A percentile compares a stretch with the other conserved stretches of the same genome.
These are phyloP conservation scores for Pseudopleuronectes americanus DNA, from an alignment of 2,797 vertebrate genomes.

Conservation along the genomic window DNA sequence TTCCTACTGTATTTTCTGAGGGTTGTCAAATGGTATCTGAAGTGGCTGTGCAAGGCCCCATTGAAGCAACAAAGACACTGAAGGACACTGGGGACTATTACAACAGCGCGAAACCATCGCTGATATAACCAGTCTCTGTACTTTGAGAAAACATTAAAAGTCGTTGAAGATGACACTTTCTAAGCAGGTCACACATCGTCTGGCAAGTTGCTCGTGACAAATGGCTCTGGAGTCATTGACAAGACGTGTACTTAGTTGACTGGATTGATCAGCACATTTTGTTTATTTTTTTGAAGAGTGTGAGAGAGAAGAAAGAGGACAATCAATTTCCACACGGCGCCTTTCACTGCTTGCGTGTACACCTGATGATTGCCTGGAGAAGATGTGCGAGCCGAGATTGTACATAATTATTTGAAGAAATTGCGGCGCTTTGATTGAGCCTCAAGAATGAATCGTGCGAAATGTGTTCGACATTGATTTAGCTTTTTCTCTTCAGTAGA, in stretches of 20 bases:
- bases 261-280: slow-evolving; percentile 86
- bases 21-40: neutral
- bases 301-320: slow-evolving; percentile 69
- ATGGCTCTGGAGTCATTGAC: slow-evolving; percentile 84
- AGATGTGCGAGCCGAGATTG: slow-evolving; percentile 81
- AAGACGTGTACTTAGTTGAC: slow-evolving; percentile 82
- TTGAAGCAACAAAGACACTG: neutral
- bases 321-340: slow-evolving; percentile 78
- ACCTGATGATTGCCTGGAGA: slow-evolving; percentile 70
- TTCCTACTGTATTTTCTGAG: neutral
- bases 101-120: neutral
- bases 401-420: slow-evolving; percentile 92
- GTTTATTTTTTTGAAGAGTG: slow-evolving; percentile 73
- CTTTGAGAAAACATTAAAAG: slow-evolving; percentile 54
- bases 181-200: slow-evolving; percentile 57
- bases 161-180: slow-evolving; percentile 50
- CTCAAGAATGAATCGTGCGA: slow-evolving; percentile 84
- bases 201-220: slow-evolving; percentile 80
- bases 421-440: slow-evolving; percentile 88
- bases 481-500: slow-evolving; percentile 78
- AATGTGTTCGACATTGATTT: slow-evolving; percentile 90
- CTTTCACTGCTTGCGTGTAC: slow-evolving; percentile 67
- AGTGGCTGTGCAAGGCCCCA: neutral
- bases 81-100: neutral
- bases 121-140: slow-evolving; percentile 24